Conservation (phyloP, 2,113 vertebrate species). For the Cephalopholis sonnerati region DNA sequence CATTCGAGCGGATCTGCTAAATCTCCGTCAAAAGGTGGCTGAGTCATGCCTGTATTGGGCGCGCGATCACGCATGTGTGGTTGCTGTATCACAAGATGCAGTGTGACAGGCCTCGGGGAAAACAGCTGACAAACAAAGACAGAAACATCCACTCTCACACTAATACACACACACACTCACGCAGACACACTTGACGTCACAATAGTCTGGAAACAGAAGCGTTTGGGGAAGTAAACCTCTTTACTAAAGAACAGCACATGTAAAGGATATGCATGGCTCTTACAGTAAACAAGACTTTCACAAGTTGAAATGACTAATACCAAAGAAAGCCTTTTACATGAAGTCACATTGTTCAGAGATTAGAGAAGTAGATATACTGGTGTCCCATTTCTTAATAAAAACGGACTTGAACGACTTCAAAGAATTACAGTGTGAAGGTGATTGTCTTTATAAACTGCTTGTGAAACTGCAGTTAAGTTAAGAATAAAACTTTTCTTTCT, state of each 20-base stretch:
- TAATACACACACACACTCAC: not conserved
- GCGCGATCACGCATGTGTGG: slow-evolving; percentile 50
- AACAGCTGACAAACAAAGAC: slow-evolving; percentile 52
- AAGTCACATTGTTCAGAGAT: not conserved
- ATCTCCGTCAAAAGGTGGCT: slow-evolving; percentile 63
- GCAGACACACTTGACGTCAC: slow-evolving; percentile 27
- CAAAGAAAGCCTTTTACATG: not conserved
- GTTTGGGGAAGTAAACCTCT: slow-evolving; percentile 51
- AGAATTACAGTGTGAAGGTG: not conserved
- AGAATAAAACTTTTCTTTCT: slow-evolving; percentile 4
- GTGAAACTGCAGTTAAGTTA: not conserved
- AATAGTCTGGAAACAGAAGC: slow-evolving; percentile 30
- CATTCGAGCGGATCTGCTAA: slow-evolving; percentile 57
- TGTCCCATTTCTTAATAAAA: not conserved
- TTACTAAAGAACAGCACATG: not conserved
- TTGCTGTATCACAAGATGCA: slow-evolving; percentile 68
- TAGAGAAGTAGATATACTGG: slow-evolving; percentile 3
- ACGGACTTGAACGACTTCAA: not conserved
- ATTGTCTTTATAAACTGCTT: too few relatives aligned
- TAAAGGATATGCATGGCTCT: not conserved
- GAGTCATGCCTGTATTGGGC: slow-evolving; percentile 52
- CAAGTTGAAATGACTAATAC: not conserved
- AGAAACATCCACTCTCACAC: slow-evolving; percentile 23
- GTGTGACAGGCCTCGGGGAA: slow-evolving; percentile 42
- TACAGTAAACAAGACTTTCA: slow-evolving; percentile 9